Conservation (phyloP, 2,888 invertebrate genomes). For the Mesodorylaimus sp. region DNA sequence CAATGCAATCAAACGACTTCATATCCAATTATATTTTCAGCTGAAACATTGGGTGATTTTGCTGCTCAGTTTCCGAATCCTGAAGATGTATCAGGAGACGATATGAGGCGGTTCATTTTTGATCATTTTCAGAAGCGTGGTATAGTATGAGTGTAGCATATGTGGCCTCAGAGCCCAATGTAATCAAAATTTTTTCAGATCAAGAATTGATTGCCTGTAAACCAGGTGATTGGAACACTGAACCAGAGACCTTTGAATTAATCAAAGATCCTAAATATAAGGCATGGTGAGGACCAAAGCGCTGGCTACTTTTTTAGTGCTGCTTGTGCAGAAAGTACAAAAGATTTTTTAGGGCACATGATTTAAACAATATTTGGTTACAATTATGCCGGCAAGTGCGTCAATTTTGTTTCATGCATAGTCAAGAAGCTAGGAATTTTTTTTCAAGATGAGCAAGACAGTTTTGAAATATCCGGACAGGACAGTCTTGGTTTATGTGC, state of each 20-base stretch:
- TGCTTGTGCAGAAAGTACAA: background rate
- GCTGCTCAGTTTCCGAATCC: too few relatives aligned
- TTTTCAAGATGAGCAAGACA: constrained; percentile 18
- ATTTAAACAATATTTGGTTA: constrained; percentile 4
- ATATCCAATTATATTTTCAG: too few relatives aligned
- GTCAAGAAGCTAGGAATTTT: too few relatives aligned
- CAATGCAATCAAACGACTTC: too few relatives aligned
- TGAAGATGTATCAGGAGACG: too few relatives aligned
- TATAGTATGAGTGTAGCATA: background rate
- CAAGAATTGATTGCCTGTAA: constrained; percentile 17
- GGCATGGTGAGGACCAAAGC: constrained; percentile 3
- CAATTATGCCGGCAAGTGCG: constrained; percentile 3
- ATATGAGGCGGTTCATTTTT: too few relatives aligned
- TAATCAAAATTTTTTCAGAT: background rate
- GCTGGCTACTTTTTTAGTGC: background rate
- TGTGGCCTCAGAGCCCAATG: too few relatives aligned
- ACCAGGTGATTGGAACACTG: background rate
- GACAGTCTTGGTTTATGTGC: constrained; percentile 70
- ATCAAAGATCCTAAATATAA: constrained; percentile 1
- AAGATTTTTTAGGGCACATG: background rate
- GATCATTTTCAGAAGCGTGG: background rate
- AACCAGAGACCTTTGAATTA: background rate
- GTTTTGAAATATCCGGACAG: constrained; percentile 24
- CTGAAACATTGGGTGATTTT: too few relatives aligned
- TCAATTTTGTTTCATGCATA: too few relatives aligned